Evolutionary conservation across 30 jellyfish, hydroid and myxozoan species (phyloP).

Genomic region (Sanderia malayensis): DNA sequence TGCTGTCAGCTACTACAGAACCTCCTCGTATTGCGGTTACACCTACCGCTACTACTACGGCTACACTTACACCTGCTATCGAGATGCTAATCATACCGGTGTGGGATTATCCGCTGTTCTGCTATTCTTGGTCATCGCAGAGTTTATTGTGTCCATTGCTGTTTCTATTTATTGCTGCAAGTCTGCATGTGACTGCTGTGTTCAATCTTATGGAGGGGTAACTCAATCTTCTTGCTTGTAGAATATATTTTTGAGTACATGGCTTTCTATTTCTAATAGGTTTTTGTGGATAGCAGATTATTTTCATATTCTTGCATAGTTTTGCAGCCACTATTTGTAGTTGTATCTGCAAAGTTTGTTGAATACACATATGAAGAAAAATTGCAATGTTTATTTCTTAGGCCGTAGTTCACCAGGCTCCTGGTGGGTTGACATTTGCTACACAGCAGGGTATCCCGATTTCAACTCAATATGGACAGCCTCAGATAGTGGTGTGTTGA

Average conservation of each 20-base stretch:
- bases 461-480: not conserved
- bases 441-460: not conserved
- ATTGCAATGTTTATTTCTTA: too few relatives aligned
- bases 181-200: not conserved
- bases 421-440: not conserved
- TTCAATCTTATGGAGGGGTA: not conserved
- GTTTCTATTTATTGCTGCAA: slow-evolving; percentile 53
- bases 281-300: too few relatives aligned
- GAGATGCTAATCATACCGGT: slow-evolving; percentile 1
- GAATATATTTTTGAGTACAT: too few relatives aligned
- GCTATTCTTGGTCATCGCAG: slow-evolving; percentile 24
- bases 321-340: too few relatives aligned
- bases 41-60: not conserved
- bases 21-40: not conserved
- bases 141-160: slow-evolving; percentile 28
- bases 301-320: too few relatives aligned
- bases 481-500: not conserved
- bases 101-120: slow-evolving; percentile 19
- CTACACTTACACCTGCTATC: not conserved
- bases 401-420: not conserved
- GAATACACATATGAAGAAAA: too few relatives aligned
- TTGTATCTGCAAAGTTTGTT: too few relatives aligned
- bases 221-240: too few relatives aligned
- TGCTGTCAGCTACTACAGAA: not conserved
- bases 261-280: too few relatives aligned